Evolutionary conservation across 2,888 invertebrate species (phyloP), one percentile per base, ranked within the genome.

Genomic region (Plebejus melissa): DNA sequence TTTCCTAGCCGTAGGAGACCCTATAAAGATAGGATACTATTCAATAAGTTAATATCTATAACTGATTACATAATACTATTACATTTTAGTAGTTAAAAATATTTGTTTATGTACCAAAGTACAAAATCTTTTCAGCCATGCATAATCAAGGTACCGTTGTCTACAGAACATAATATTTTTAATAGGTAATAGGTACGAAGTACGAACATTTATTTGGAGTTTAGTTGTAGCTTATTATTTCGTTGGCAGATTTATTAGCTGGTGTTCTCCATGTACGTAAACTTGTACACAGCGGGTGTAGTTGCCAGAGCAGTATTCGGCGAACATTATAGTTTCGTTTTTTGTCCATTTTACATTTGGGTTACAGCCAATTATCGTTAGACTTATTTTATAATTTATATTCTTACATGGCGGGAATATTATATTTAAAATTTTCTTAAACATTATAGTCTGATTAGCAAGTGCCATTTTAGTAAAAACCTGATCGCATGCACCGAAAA

Each of bases 301-400:
- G 54, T 54, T 72, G 50, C 32, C 32, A 32, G 72, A 6, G 7
- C 72, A 54, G 3, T 54, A 72, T 72, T 72, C 54, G 72, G 72
- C 54, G 28, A 32, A 54, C 46, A 72, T 54, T 50, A 54, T 72
- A 72, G 72, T 50, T 50, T 46, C 2, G 72, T 54, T 72, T 72
- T 71, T 72, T 72, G 50, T 13, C 72, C 50, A 16, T 72, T 50
- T 71, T 16, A 28, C 28, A 72, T 72, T 72, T 72, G 54, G 72
- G 72, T 72, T 72, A 54, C 9, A 11, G 72, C 54, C 72, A 72
- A 72, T 72, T 72, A 72, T 4, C 54, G 50, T 28, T 46, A 50
- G 54, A 72, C 50, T 72, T 72, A 72, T 72, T 72, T 50, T 54
- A 54, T 13, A 54, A 32, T 32, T 65, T 22, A 22, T 22, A 22